phyloP scores from a whole-genome alignment of 2,797 vertebrate species.

The Oreortyx pictus region DNA sequence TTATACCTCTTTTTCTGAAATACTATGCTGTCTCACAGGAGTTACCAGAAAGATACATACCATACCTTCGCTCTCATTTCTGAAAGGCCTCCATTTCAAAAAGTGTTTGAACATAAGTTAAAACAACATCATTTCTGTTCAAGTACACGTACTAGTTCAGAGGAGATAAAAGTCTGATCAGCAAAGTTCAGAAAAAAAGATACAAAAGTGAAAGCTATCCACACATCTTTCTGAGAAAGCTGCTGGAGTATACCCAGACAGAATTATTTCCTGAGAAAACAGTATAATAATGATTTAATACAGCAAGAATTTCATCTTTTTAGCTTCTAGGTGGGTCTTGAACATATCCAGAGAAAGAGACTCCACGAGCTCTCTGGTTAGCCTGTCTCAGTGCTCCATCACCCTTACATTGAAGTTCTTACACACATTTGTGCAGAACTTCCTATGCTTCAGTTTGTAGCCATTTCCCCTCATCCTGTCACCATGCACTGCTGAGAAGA shows the following conservation, averaged over 20 bases:
- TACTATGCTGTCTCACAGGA: background rate
- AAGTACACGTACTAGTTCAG: rapidly evolving
- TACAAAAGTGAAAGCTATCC: no score
- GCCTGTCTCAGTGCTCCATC: no score
- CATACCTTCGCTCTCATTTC: background rate
- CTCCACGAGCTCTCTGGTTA: no score
- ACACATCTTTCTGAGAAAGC: background rate
- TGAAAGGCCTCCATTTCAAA: background rate
- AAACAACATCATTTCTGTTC: background rate
- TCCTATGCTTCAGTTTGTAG: no score
- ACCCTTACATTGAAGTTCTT: no score
- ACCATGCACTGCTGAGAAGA: no score
- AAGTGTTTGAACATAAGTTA: background rate
- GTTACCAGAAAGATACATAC: background rate
- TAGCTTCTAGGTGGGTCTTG: no score
- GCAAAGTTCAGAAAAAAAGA: background rate
- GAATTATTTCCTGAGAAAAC: background rate
- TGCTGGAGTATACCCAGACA: background rate
- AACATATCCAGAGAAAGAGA: no score
- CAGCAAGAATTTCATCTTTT: background rate
- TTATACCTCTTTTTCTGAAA: background rate
- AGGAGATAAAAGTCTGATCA: background rate
- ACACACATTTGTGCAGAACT: no score
- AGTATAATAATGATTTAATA: background rate
- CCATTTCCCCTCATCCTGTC: no score